These are phyloP conservation scores for Nephila pilipes DNA, from an alignment of 1,140 invertebrate genomes.

Conservation along the genomic window DNA sequence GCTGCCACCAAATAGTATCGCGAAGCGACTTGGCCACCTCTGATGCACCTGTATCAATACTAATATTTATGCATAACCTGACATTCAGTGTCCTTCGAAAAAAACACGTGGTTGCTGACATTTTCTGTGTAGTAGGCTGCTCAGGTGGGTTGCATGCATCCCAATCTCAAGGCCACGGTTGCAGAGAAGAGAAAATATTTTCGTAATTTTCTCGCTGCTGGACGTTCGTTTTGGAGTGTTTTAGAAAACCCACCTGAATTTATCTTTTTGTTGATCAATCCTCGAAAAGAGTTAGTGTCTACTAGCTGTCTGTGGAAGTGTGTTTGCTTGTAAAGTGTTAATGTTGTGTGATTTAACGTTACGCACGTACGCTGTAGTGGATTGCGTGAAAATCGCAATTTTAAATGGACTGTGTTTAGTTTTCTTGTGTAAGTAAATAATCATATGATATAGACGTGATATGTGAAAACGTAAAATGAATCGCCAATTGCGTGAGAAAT, in stretches of 20 bases:
- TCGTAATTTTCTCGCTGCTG: not conserved
- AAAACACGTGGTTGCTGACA: constrained; percentile 55
- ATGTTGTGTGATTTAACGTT: not conserved
- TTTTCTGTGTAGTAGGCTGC: constrained; percentile 55
- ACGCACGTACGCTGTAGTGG: not conserved
- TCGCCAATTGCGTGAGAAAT: too few relatives aligned
- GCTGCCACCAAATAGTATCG: constrained; percentile 2
- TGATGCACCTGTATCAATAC: constrained; percentile 72
- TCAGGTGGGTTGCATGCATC: constrained; percentile 30
- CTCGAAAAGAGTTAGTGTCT: constrained; percentile 2
- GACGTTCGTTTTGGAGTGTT: not conserved
- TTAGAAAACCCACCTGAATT: constrained; percentile 1
- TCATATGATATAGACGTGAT: not conserved
- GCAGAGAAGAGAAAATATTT: constrained; percentile 28
- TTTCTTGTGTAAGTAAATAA: not conserved
- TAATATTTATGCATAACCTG: constrained; percentile 63
- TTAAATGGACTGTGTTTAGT: not conserved
- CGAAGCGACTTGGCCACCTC: not conserved
- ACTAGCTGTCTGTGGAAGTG: not conserved
- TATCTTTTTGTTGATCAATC: constrained; percentile 13
- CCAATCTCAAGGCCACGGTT: constrained; percentile 45
- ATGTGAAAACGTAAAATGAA: not conserved
- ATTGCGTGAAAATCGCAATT: not conserved
- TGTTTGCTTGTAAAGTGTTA: not conserved
- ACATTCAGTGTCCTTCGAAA: constrained; percentile 65